Evolutionary conservation across 2,888 invertebrate genomes (phyloP), one percentile per base, ranked within the genome.

Genomic region (Epinotia demarniana): DNA sequence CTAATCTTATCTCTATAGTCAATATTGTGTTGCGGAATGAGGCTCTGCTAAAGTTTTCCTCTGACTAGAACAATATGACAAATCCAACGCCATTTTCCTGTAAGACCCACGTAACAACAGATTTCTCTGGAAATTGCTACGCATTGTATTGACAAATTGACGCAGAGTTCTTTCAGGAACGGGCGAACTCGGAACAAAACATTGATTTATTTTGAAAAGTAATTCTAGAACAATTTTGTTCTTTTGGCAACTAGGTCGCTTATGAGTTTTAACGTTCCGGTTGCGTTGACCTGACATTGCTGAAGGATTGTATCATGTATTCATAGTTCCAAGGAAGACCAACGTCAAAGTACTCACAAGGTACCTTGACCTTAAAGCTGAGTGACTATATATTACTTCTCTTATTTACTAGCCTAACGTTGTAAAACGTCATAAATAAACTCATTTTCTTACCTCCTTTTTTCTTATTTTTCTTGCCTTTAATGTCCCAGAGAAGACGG

Each of bases 91-190:
- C 53, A 73, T 73, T 73, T 66, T 60, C 60, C 60, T 49, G 49
- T 53, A 73, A 67, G 64, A 72, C 60, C 58, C 66, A 60, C 39
- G 73, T 60, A 73, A 60, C 73, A 67, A 73, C 66, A 66, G 73
- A 73, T 73, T 67, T 60, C 53, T 60, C 66, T 60, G 66, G 73
- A 66, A 73, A 73, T 73, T 73, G 73, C 70, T 63, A 63, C 73
- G 73, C 73, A 73, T 73, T 67, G 73, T 67, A 67, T 73, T 73
- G 73, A 73, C 66, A 73, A 73, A 73, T 72, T 64, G 72, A 64
- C 23, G 46, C 27, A 11, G 27, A 58, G 64, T 64, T 72, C 43
- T 72, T 72, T 39, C 16, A 58, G 64, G 18, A 63, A 23, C 57
- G 72, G 39, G 61, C 43, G n/a, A 60, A 60, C 9, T 33, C 33